Percentiles rank a stretch among this genome's conserved stretches.
Conservation (phyloP, 64 coral and sea anemone species). For the Dendronephthya gigantea region DNA sequence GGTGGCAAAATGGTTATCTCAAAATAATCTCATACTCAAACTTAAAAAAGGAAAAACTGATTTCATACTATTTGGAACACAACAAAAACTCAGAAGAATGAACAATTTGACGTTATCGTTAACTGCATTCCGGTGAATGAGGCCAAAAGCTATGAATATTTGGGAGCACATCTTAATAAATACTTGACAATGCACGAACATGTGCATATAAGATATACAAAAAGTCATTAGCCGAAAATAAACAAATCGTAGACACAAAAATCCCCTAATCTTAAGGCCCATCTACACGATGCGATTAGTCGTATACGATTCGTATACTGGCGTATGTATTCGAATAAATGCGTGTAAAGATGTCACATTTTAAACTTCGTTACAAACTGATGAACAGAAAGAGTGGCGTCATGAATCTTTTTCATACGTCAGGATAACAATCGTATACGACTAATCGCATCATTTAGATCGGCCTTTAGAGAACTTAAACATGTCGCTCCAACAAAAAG, state of each 20-base stretch:
- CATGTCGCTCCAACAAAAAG: no score
- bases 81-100: neutral
- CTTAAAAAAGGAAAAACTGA: neutral
- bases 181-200: neutral
- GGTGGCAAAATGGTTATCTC: neutral
- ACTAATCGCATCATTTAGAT: no score
- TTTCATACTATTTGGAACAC: neutral
- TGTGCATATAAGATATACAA: neutral
- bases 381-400: no score
- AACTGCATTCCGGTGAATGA: neutral
- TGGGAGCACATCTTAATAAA: neutral
- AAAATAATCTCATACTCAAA: neutral
- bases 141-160: neutral
- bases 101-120: neutral
- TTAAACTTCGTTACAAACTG: no score
- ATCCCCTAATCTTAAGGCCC: neutral
- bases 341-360: no score
- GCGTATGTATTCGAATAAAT: no score
- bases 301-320: neutral
- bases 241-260: no score
- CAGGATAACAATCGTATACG: no score
- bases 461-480: no score
- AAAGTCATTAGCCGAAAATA: neutral
- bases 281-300: neutral
- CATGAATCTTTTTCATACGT: no score